A percentile compares a stretch with the other conserved stretches of the same genome.
phyloP scores from a whole-genome alignment of 1,140 invertebrate genomes.

The Scaptomyza pallida region DNA sequence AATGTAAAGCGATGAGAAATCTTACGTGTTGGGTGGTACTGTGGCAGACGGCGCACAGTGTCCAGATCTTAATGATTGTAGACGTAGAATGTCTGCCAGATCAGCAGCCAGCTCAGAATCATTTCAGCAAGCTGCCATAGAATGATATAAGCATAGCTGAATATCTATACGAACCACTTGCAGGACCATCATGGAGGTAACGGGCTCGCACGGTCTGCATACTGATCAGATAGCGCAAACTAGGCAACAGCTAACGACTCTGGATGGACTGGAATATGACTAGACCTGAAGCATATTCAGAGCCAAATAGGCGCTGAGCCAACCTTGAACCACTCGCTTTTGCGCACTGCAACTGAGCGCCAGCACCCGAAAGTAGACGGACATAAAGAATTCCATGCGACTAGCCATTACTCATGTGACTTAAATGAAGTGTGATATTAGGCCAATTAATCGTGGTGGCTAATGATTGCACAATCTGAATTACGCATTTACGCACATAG shows the following conservation, averaged over 20 bases:
- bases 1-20: neutral
- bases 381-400: slow-evolving; percentile 39
- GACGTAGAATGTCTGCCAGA: slow-evolving; percentile 44
- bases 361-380: slow-evolving; percentile 48
- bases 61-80: slow-evolving; percentile 57
- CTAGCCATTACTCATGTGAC: slow-evolving; percentile 42
- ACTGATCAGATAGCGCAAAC: slow-evolving; percentile 27
- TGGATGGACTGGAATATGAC: neutral
- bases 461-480: neutral
- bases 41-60: slow-evolving; percentile 49
- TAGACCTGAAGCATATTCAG: neutral
- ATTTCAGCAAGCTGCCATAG: slow-evolving; percentile 16
- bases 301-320: slow-evolving; percentile 36
- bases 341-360: slow-evolving; percentile 47
- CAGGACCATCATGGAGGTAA: slow-evolving; percentile 52
- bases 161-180: slow-evolving; percentile 52
- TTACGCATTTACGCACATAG: too few relatives aligned
- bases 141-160: slow-evolving; percentile 52
- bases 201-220: slow-evolving; percentile 57
- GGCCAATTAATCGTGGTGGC: slow-evolving; percentile 59
- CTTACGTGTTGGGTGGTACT: slow-evolving; percentile 43
- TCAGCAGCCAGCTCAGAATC: slow-evolving; percentile 22
- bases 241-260: neutral
- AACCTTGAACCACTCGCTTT: slow-evolving; percentile 9
- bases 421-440: neutral